Conservation (phyloP, 53 echinoderm and acorn worm genomes). For the Pentamera pediparva region DNA sequence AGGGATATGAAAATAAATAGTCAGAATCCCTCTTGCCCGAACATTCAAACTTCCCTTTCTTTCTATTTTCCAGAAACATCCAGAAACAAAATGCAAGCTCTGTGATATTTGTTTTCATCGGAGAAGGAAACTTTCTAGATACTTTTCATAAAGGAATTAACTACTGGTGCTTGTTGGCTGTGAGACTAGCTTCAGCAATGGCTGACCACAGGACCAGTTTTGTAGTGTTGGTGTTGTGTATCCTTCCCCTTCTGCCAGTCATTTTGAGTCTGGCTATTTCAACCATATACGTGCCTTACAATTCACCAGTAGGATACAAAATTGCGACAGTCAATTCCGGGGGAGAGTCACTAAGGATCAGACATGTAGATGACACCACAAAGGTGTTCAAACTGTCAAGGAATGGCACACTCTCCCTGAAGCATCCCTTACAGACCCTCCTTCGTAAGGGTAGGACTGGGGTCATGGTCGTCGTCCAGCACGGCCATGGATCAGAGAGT, state of each 20-base stretch:
- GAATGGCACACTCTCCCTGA: slow-evolving; percentile 5
- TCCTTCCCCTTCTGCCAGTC: slow-evolving; percentile 24
- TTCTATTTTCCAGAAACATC: neutral
- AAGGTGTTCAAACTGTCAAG: slow-evolving; percentile 12
- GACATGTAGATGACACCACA: slow-evolving; percentile 28
- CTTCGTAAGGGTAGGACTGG: slow-evolving; percentile 26
- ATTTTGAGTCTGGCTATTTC: slow-evolving; percentile 24
- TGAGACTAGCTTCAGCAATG: neutral
- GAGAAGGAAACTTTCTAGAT: too few species aligned
- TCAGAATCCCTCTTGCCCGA: too few species aligned
- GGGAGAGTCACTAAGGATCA: slow-evolving; percentile 12
- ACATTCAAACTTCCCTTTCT: too few species aligned
- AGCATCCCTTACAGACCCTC: slow-evolving; percentile 28
- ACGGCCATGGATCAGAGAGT: slow-evolving; percentile 24
- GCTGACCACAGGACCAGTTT: neutral
- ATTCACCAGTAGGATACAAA: slow-evolving; percentile 14
- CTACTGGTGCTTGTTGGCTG: too few species aligned
- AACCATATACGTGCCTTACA: slow-evolving; percentile 19
- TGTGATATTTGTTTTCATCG: too few species aligned
- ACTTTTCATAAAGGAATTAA: too few species aligned
- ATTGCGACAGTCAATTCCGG: slow-evolving; percentile 6
- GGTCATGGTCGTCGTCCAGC: slow-evolving; percentile 32
- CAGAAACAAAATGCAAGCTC: too few species aligned
- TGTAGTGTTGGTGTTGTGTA: slow-evolving; percentile 12
- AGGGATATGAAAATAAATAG: too few species aligned